Conservation (phyloP, 2,888 invertebrate genomes). For the Drymonia ruficornis region DNA sequence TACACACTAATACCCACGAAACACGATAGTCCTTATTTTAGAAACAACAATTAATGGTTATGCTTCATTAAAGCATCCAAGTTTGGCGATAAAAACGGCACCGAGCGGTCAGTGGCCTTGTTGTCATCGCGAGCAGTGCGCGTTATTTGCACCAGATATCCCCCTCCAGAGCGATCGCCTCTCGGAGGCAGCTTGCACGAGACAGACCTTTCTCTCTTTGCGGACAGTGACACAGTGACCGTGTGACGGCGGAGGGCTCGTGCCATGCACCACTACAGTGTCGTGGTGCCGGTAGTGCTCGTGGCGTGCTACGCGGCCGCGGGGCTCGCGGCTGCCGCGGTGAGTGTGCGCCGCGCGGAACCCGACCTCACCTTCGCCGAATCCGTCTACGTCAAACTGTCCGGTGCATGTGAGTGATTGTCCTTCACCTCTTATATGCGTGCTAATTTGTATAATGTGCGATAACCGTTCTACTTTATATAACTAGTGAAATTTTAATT, state of each 20-base stretch:
- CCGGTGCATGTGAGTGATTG: constrained; percentile 74
- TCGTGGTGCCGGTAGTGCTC: constrained; percentile 52
- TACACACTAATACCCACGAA: too few species aligned
- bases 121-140: constrained; percentile 44
- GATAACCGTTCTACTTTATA: neutral
- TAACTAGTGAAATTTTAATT: neutral
- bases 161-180: constrained; percentile 62
- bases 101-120: constrained; percentile 51
- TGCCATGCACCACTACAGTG: constrained; percentile 67
- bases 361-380: constrained; percentile 71
- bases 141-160: constrained; percentile 65
- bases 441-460: constrained; percentile 10
- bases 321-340: constrained; percentile 36
- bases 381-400: constrained; percentile 69
- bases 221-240: constrained; percentile 80
- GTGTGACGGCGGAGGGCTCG: constrained; percentile 67
- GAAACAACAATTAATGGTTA: constrained; percentile 5
- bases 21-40: neutral
- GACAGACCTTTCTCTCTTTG: constrained; percentile 74
- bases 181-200: constrained; percentile 45
- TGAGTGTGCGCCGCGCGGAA: constrained; percentile 30
- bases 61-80: constrained; percentile 11
- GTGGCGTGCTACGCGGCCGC: constrained; percentile 41
- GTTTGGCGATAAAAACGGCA: constrained; percentile 21
- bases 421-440: constrained; percentile 37